A percentile compares a stretch with the other conserved stretches of the same genome.
phyloP scores from a whole-genome alignment of 92 coral and sea anemone species.

The Bergia sp. region DNA sequence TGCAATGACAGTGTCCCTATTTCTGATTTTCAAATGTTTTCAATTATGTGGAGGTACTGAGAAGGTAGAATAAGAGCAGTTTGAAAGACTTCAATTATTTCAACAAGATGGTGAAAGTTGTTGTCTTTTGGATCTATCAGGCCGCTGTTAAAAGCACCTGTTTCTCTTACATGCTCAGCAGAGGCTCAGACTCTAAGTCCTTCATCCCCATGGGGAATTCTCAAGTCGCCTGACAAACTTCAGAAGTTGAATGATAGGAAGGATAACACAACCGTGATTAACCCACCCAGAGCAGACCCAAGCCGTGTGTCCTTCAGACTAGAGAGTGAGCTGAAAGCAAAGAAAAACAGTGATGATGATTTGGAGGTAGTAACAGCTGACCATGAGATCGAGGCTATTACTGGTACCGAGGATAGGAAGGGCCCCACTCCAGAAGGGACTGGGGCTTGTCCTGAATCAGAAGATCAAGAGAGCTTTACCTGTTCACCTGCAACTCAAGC shows the following conservation, averaged over 20 bases:
- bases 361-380: slow-evolving; percentile 70
- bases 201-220: slow-evolving; percentile 62
- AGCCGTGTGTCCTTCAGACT: slow-evolving; percentile 84
- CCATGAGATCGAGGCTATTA: slow-evolving; percentile 77
- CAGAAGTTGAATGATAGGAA: slow-evolving; percentile 32
- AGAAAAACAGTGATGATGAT: slow-evolving; percentile 26
- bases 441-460: slow-evolving; percentile 2
- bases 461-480: slow-evolving; percentile 6
- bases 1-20: too few relatives aligned
- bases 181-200: slow-evolving; percentile 13
- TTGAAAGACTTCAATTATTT: too few relatives aligned
- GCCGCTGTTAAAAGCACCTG: neutral
- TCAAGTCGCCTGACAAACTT: slow-evolving; percentile 70
- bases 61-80: neutral
- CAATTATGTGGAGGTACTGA: neutral
- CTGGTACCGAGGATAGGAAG: slow-evolving; percentile 48
- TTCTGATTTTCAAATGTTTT: too few relatives aligned
- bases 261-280: neutral
- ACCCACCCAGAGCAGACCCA: slow-evolving; percentile 7
- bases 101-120: neutral
- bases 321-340: slow-evolving; percentile 51
- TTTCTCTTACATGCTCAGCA: neutral
- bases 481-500: slow-evolving; percentile 32
- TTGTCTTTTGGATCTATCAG: too few relatives aligned
- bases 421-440: neutral